Conservation (phyloP, 2,797 vertebrate species). For the Urophycis tenuis region DNA sequence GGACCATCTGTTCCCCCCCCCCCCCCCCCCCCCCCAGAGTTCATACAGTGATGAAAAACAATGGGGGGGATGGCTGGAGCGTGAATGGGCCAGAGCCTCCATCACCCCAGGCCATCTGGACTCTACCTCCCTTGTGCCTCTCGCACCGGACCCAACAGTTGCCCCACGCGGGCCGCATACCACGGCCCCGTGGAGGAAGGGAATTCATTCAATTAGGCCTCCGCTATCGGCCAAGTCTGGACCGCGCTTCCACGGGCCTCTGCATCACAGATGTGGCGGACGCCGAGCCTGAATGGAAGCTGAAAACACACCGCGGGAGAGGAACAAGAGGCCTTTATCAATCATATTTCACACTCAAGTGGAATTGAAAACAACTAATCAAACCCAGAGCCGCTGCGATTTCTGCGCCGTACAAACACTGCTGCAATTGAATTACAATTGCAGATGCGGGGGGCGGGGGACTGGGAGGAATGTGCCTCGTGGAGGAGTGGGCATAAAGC, state of each 20-base stretch:
- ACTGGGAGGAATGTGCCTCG: neutral
- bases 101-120: conserved; percentile 33
- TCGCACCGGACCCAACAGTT: conserved; percentile 16
- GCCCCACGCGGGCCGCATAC: neutral
- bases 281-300: neutral
- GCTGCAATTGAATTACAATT: neutral
- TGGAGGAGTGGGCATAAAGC: neutral
- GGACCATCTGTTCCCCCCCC: conserved; percentile 50
- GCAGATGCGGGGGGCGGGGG: neutral
- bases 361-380: neutral
- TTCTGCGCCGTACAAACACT: neutral
- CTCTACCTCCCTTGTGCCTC: conserved; percentile 17
- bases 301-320: neutral
- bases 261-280: neutral
- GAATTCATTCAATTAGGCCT: neutral
- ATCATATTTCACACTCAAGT: neutral
- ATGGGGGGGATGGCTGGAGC: conserved; percentile 38
- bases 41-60: conserved; percentile 39
- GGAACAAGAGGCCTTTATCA: neutral
- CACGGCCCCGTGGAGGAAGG: neutral
- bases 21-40: too few relatives aligned
- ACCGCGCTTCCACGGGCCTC: neutral
- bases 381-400: neutral
- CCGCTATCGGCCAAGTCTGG: conserved; percentile 8
- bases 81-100: conserved; percentile 35